Percentiles rank a stretch among this genome's conserved stretches.
These are phyloP conservation scores for Cyphomyrus discorhynchus DNA, from an alignment of 2,113 vertebrate genomes.

Conservation along the genomic window DNA sequence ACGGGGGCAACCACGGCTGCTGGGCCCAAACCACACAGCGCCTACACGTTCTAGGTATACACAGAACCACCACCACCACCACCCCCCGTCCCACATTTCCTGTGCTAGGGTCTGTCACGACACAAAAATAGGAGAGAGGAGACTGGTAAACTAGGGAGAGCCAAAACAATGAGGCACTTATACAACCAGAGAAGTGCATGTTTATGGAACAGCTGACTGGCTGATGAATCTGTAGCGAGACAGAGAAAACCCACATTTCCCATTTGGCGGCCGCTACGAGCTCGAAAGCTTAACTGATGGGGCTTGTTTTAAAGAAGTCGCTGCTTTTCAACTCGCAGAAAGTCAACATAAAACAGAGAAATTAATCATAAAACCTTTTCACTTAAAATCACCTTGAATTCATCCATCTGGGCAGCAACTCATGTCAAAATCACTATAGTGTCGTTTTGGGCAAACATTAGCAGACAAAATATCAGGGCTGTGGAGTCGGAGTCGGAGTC, in stretches of 20 bases:
- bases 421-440: neutral
- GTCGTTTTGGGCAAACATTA: neutral
- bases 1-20: neutral
- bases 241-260: neutral
- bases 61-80: neutral
- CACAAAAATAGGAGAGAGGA: neutral
- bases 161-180: slow-evolving; percentile 14
- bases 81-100: neutral
- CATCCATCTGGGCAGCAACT: neutral
- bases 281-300: neutral
- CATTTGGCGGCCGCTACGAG: neutral
- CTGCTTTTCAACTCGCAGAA: neutral
- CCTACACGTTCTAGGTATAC: neutral
- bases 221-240: neutral
- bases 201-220: neutral
- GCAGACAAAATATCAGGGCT: neutral
- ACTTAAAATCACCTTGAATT: neutral
- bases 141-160: neutral
- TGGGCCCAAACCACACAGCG: neutral
- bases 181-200: neutral
- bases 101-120: neutral
- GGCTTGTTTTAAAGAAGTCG: neutral
- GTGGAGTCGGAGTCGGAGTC: no score
- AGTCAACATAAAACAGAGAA: neutral
- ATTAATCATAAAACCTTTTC: neutral